A percentile compares a stretch with the other conserved stretches of the same genome.
These are phyloP conservation scores for Halictus ligatus DNA, from an alignment of 2,888 invertebrate species.

Conservation along the genomic window DNA sequence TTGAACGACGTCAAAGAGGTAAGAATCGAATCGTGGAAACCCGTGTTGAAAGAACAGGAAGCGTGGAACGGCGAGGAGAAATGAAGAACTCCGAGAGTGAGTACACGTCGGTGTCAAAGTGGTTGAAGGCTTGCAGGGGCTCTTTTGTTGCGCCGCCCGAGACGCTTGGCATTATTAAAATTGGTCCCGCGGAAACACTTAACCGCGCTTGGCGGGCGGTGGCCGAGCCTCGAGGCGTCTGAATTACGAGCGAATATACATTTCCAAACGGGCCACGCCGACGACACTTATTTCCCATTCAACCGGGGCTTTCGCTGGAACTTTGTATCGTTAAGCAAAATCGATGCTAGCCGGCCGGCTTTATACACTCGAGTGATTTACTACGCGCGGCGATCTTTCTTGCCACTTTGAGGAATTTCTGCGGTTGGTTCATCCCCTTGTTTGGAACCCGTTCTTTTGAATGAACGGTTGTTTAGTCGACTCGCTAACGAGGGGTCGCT, in stretches of 20 bases:
- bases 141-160: conserved; percentile 61
- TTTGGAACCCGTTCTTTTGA: background rate
- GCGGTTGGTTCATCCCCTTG: background rate
- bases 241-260: conserved; percentile 71
- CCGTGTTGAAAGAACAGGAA: conserved; percentile 29
- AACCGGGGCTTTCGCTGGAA: background rate
- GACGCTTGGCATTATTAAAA: conserved; percentile 76
- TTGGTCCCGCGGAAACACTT: conserved; percentile 71
- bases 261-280: conserved; percentile 20
- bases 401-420: background rate
- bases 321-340: conserved; percentile 18
- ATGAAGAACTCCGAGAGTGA: conserved; percentile 27
- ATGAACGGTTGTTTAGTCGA: background rate
- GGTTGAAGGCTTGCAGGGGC: conserved; percentile 44
- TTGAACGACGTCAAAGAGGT: conserved; percentile 33
- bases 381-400: background rate
- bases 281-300: conserved; percentile 29
- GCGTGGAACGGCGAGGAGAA: conserved; percentile 24
- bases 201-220: conserved; percentile 66
- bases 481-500: background rate
- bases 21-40: conserved; percentile 53
- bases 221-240: conserved; percentile 63
- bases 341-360: background rate
- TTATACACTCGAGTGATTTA: conserved; percentile 27
- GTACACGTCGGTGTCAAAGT: conserved; percentile 64